Evolutionary conservation across 2,113 vertebrate species (phyloP).

Genomic region (Anguilla rostrata): DNA sequence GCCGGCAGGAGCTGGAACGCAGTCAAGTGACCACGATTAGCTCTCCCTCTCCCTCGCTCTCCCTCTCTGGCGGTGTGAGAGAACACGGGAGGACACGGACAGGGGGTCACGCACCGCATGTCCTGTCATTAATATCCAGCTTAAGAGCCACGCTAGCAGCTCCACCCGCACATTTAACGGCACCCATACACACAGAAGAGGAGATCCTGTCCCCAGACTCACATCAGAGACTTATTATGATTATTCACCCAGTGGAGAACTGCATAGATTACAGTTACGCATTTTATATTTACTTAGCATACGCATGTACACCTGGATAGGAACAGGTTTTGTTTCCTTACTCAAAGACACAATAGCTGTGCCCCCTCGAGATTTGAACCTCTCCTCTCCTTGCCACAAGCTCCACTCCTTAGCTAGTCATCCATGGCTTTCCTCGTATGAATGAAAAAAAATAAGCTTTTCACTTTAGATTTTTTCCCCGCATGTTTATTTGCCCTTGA

Average conservation of each 20-base stretch:
- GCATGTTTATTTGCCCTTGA: neutral
- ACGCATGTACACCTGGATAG: neutral
- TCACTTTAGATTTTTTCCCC: neutral
- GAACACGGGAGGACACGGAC: neutral
- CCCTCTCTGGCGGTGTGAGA: neutral
- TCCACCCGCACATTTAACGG: neutral
- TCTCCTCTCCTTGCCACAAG: neutral
- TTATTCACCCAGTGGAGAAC: conserved; percentile 58
- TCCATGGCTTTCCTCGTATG: neutral
- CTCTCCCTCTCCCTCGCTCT: neutral
- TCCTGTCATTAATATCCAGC: neutral
- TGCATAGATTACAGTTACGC: conserved; percentile 19
- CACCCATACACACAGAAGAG: neutral
- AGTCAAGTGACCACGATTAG: neutral
- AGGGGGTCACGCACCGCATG: neutral
- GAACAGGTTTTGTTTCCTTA: neutral
- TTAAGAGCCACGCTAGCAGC: neutral
- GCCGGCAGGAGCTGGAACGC: conserved; percentile 14
- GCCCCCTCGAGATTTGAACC: neutral
- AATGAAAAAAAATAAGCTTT: neutral
- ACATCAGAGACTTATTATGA: conserved; percentile 53
- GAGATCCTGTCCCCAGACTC: conserved; percentile 35
- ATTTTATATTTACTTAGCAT: neutral
- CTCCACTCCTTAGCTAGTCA: neutral
- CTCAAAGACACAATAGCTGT: neutral